Base-by-base conservation (phyloP, 2,113 vertebrate genomes). In the Ariopsis seemanni region DNA sequence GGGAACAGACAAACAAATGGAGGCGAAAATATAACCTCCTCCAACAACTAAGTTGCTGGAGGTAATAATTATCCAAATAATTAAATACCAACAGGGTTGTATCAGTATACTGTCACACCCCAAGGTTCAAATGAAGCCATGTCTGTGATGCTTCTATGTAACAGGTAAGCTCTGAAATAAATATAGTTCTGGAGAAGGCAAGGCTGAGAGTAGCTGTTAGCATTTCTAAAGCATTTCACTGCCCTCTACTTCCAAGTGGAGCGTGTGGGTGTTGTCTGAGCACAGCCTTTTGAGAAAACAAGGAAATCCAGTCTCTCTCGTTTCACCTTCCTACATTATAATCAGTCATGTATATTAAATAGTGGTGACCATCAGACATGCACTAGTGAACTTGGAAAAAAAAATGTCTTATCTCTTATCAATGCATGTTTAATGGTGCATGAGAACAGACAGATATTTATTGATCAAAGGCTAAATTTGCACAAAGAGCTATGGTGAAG, bases 181-280 rank as follows among this genome's bases (percentile, higher is more conserved):
- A 1, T 55, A 53, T 10, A 79, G 17, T n/a, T 65, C n/a, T 79
- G 42, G 25, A 63, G 57, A 53, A n/a, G 15, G 25, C 42, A 50
- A 48, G 12, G 50, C 48, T 53, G 48, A 52, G 22, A 77, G 74
- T 77, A 77, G 48, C 22, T 77, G 20, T 78, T 85, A 48, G 55
- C 42, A 4, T 75, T 85, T 86, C 20, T 17, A 30, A 55, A 79
- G 48, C 60, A 5, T 78, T 62, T 50, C 57, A 75, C 7, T 86
- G 74, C 74, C 25, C 22, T 62, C 42, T 58, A 42, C 57, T 18
- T 57, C 30, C 34, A 58, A 27, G 14, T 8, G 9, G 71, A 14
- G 55, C 62, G 25, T 60, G 84, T 85, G 84, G 42, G 84, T 62
- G 55, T 72, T 62, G 84, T 34, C 72, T 77, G 34, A 50, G 34